Evolutionary conservation across 2,888 invertebrate species (phyloP).

Genomic region (Plemyria rubiginata): DNA sequence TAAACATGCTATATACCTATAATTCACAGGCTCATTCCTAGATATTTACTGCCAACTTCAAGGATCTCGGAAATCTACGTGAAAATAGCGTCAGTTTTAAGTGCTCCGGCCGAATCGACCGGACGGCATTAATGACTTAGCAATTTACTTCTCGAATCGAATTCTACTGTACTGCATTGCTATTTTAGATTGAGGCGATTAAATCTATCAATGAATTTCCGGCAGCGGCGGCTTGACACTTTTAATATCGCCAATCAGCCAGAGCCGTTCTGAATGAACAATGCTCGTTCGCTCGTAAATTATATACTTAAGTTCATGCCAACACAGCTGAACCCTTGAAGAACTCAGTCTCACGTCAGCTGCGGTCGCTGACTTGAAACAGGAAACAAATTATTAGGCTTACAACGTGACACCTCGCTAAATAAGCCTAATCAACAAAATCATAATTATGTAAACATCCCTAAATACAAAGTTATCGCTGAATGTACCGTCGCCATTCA

Average conservation of each 20-base stretch:
- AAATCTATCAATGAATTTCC: slow-evolving; percentile 85
- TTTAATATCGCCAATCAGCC: slow-evolving; percentile 82
- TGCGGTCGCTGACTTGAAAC: slow-evolving; percentile 33
- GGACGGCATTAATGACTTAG: slow-evolving; percentile 82
- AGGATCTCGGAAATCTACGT: slow-evolving; percentile 60
- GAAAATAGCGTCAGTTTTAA: slow-evolving; percentile 76
- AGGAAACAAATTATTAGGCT: slow-evolving; percentile 28
- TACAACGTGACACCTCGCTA: slow-evolving; percentile 36
- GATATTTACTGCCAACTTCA: slow-evolving; percentile 51
- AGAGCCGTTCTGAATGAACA: slow-evolving; percentile 78
- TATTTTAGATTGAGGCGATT: slow-evolving; percentile 78
- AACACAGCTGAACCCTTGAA: slow-evolving; percentile 53
- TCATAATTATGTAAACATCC: slow-evolving; percentile 30
- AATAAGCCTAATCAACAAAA: slow-evolving; percentile 33
- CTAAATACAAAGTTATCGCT: slow-evolving; percentile 8
- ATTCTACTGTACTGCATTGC: slow-evolving; percentile 59
- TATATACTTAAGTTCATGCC: slow-evolving; percentile 70
- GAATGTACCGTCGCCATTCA: neutral
- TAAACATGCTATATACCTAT: slow-evolving; percentile 6
- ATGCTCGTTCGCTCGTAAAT: slow-evolving; percentile 78
- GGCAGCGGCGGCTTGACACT: slow-evolving; percentile 79
- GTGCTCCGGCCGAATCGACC: slow-evolving; percentile 64
- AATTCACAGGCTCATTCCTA: slow-evolving; percentile 4
- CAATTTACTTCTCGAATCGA: slow-evolving; percentile 81
- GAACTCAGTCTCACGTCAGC: slow-evolving; percentile 34